Conservation (phyloP, 2,113 vertebrate genomes). For the Procavia capensis region DNA sequence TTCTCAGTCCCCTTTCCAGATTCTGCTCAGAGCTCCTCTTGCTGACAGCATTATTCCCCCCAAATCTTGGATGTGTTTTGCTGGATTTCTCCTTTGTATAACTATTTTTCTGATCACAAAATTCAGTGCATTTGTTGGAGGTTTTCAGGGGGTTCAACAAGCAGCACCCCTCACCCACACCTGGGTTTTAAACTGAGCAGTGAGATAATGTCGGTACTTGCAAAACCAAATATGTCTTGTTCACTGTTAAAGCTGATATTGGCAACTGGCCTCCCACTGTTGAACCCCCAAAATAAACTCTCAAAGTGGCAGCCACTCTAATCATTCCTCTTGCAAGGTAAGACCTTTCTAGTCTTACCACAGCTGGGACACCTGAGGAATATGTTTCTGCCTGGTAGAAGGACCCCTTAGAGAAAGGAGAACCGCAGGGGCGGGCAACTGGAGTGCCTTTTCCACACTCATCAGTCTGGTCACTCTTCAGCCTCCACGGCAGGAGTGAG, state of each 20-base stretch:
- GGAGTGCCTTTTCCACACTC: not conserved
- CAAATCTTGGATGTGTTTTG: not conserved
- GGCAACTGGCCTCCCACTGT: not conserved
- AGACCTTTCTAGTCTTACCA: not conserved
- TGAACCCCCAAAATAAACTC: not conserved
- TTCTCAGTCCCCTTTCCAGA: not conserved
- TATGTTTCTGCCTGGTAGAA: not conserved
- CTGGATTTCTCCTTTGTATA: not conserved
- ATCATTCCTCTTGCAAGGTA: not conserved
- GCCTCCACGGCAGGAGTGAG: not conserved
- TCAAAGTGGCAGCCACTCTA: not conserved
- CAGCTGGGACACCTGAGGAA: not conserved
- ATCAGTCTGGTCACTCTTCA: not conserved
- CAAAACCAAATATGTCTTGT: not conserved
- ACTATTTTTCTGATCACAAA: slow-evolving; percentile 9
- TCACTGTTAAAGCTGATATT: not conserved
- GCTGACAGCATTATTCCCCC: not conserved
- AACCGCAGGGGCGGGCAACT: no score
- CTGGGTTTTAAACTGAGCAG: slow-evolving; percentile 45
- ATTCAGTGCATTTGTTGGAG: slow-evolving; percentile 32
- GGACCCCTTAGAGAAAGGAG: not conserved
- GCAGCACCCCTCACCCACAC: not conserved
- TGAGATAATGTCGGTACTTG: not conserved
- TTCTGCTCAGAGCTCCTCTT: rapidly evolving
- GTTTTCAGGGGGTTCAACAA: slow-evolving; percentile 25